Base-by-base conservation (phyloP, 2,797 vertebrate genomes). In the Prunella strophiata region DNA sequence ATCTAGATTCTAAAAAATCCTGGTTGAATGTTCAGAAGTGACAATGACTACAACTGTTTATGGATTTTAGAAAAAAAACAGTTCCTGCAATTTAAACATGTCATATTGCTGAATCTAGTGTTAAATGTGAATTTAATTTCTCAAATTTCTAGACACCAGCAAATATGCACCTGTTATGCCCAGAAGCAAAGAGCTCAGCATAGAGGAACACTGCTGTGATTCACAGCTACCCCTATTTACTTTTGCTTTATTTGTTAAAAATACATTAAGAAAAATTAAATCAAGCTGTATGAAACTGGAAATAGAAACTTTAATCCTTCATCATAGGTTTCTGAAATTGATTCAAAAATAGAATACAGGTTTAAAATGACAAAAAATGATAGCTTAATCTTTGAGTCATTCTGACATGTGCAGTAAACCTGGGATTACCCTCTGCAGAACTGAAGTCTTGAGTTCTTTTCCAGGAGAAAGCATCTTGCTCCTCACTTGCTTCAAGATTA, bases 401-500 rank as follows among this genome's bases (percentile, higher is more conserved):
- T 97, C 95, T 85, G 43, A n/a, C n/a, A 52, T 21, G 7, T 79
- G 57, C 76, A 75, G 19, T 82, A 94, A 96, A 93, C 70, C 80
- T 94, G 85, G 75, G 63, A 89, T 96, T 97, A 96, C 52, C 89
- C 59, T 93, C 93, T 74, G 40, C 36, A 86, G 81, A 90, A 90
- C 70, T 79, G 70, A 91, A 93, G 79, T 89, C 67, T 59, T 55
- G 76, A 96, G 71, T 84, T 95, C 90, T 94, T 97, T 91, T 65
- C 90, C 81, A 90, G 84, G 67, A 94, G 85, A 96, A 96, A 94
- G 67, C 80, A 93, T 79, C 91, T 95, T 91, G 65, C 50, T 95
- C 50, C 90, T 96, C 82, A 97, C 96, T 93, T 97, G 75, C 63
- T 80, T 96, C 80, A 95, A 96, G 96, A 98, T 98, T 97, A 97